Evolutionary conservation across 2,888 invertebrate species (phyloP).

Genomic region (Papilio demoleus): DNA sequence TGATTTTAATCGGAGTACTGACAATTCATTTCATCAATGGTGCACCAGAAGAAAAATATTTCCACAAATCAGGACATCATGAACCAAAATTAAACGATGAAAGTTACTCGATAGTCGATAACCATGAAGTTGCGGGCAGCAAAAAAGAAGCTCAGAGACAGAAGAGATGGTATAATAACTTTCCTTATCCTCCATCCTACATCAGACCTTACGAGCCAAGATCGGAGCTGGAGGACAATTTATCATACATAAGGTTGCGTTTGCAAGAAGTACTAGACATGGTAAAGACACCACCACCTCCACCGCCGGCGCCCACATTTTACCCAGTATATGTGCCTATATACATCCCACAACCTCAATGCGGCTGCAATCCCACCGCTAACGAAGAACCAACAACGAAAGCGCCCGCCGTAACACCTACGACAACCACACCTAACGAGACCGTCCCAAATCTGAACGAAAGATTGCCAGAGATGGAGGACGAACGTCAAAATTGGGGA

Average conservation of each 20-base stretch:
- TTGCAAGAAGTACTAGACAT: conserved; percentile 35
- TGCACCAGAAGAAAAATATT: conserved; percentile 55
- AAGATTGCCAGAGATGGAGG: conserved; percentile 62
- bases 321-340: conserved; percentile 62
- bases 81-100: conserved; percentile 50
- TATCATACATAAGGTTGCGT: conserved; percentile 26
- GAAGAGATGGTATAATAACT: conserved; percentile 53
- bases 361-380: conserved; percentile 53
- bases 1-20: conserved; percentile 55
- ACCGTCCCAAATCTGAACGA: conserved; percentile 51
- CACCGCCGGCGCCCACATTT: conserved; percentile 45
- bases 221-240: conserved; percentile 33
- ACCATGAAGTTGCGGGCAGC: conserved; percentile 46
- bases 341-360: conserved; percentile 43
- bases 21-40: conserved; percentile 57
- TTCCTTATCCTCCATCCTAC: conserved; percentile 42
- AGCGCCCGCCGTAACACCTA: conserved; percentile 1
- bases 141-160: conserved; percentile 47
- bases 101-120: conserved; percentile 46
- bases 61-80: conserved; percentile 37
- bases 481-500: conserved; percentile 70
- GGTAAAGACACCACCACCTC: conserved; percentile 50
- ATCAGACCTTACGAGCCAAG: conserved; percentile 27
- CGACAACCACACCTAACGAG: conserved; percentile 42
- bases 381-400: conserved; percentile 22